These are phyloP conservation scores for Salpingus planirostris DNA, from an alignment of 2,888 invertebrate species.

Conservation along the genomic window DNA sequence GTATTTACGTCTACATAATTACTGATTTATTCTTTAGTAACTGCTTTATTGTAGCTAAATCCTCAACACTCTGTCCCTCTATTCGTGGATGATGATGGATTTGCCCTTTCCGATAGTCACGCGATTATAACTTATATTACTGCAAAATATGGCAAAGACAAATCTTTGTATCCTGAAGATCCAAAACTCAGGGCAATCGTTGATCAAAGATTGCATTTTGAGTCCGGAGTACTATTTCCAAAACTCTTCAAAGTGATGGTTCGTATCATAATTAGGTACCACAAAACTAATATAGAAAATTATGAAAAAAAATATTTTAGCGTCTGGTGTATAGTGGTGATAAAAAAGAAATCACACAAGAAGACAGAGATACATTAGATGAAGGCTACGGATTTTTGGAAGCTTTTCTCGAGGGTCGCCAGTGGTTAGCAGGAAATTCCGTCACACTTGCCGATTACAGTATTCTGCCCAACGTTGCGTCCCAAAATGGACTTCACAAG, in stretches of 20 bases:
- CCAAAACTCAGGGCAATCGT: slow-evolving; percentile 44
- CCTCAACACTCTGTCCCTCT: slow-evolving; percentile 51
- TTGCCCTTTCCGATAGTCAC: slow-evolving; percentile 44
- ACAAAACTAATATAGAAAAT: no score
- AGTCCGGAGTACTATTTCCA: slow-evolving; percentile 46
- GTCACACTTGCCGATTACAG: slow-evolving; percentile 25
- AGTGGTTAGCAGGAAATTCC: slow-evolving; percentile 20
- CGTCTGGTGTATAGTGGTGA: no score
- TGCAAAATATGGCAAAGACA: slow-evolving; percentile 46
- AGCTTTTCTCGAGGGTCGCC: slow-evolving; percentile 24
- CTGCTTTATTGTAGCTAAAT: slow-evolving; percentile 40
- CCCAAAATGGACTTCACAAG: slow-evolving; percentile 10
- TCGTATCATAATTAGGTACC: no score
- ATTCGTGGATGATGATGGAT: slow-evolving; percentile 46
- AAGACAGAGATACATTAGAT: slow-evolving; percentile 22
- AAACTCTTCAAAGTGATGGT: no score
- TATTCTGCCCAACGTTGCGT: slow-evolving; percentile 17
- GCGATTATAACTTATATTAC: slow-evolving; percentile 46
- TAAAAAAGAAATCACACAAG: slow-evolving; percentile 24
- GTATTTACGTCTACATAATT: slow-evolving; percentile 6
- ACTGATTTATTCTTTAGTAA: background rate
- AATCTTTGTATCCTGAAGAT: slow-evolving; percentile 49
- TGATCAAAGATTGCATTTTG: slow-evolving; percentile 48
- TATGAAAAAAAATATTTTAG: no score
- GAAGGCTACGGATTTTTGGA: slow-evolving; percentile 38